A percentile compares a stretch with the other conserved stretches of the same genome.
Conservation (phyloP, 1,140 invertebrate genomes). For the Drosophila parvula region DNA sequence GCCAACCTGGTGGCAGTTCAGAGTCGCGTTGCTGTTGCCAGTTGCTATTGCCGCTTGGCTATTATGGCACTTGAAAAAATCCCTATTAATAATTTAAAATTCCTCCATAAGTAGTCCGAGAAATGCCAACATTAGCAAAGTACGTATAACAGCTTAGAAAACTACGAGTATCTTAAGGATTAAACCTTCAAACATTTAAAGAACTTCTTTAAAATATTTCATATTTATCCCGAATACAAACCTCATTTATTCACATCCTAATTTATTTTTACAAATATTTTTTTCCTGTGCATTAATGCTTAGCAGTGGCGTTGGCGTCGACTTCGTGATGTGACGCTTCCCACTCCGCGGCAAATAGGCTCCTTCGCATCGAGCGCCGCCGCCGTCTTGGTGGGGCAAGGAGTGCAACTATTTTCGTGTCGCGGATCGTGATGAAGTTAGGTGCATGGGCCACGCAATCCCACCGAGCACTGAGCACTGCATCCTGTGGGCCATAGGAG, state of each 20-base stretch:
- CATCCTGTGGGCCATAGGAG: conserved; percentile 52
- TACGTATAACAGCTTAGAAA: background rate
- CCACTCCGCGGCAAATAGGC: conserved; percentile 49
- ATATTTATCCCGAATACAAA: background rate
- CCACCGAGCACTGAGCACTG: conserved; percentile 31
- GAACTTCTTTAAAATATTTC: too few species aligned
- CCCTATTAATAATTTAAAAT: too few species aligned
- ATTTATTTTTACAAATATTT: background rate
- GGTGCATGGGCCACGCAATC: conserved; percentile 74
- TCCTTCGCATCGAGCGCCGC: conserved; percentile 51
- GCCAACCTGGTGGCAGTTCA: conserved; percentile 57
- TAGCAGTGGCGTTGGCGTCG: conserved; percentile 66
- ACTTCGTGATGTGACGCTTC: conserved; percentile 80
- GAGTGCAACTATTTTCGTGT: conserved; percentile 79
- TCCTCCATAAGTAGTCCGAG: rapidly evolving
- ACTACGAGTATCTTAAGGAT: background rate
- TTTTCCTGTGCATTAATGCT: conserved; percentile 1
- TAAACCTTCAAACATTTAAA: background rate
- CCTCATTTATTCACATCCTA: background rate
- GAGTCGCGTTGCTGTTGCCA: conserved; percentile 39
- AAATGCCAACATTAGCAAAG: rapidly evolving
- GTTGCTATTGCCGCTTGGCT: background rate
- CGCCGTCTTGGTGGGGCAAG: conserved; percentile 16
- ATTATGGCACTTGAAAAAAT: conserved; percentile 28
- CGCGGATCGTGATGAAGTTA: conserved; percentile 81